Base-by-base conservation (phyloP, 2,888 invertebrate genomes). In the Margaritifera margaritifera region DNA sequence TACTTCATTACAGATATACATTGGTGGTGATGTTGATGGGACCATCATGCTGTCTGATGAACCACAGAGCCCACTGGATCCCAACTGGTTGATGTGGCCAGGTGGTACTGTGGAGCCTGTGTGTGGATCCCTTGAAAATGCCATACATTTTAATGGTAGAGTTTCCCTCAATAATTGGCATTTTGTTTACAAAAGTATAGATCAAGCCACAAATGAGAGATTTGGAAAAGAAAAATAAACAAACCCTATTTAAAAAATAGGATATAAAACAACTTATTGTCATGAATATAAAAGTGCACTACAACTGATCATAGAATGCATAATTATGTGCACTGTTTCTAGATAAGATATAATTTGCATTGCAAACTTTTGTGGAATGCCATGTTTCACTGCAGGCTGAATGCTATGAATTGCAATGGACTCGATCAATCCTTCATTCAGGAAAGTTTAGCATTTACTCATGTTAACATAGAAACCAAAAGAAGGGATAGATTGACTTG, bases 11-110 rank as follows among this genome's bases (percentile, higher is more conserved):
- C 54, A 90, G 90, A 79, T 90, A 50, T 89, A 87, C 79, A 86
- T 89, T 66, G 89, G 89, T 22, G 89, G 89, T 6, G 85, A 88
- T 75, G 80, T 83, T 56, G 82, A 85, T 75, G 89, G 88, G 6
- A 80, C 83, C 4, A 72, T 82, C 50, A 80, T 86, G 69, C 66
- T 89, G 60, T 82, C 85, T 65, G 89, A 88, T 78, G 85, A 87
- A 31, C 81, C 84, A 2, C 62, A 71, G 24, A 69, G 79, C 8
- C 84, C 84, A 1, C 77, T 80, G 56, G 87, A 87, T 74, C 81
- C 86, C 53, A 83, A 79, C 68, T 90, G 89, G 89, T 80, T 89
- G 11, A 80, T 88, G 67, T 77, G 80, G 56, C 88, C 89, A n/a
- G 90, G 90, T 6, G 88, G 86, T 24, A 76, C 65, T 6, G 66